A percentile compares a stretch with the other conserved stretches of the same genome.
Evolutionary conservation across 2,888 invertebrate genomes (phyloP).

Genomic region (Laothoe populi): DNA sequence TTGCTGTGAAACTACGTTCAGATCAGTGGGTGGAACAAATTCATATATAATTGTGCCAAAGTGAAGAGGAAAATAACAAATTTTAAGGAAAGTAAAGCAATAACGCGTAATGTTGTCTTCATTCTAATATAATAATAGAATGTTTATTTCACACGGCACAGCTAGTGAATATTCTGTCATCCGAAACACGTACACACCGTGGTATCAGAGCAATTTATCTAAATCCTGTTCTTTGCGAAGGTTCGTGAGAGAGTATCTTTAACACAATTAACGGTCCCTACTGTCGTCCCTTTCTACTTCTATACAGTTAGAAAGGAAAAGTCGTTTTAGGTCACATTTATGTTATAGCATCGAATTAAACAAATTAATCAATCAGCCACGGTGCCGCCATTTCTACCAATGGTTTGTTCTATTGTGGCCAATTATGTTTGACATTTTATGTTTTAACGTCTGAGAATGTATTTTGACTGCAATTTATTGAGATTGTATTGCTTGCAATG

Average conservation of each 20-base stretch:
- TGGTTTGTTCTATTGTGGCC: constrained; percentile 41
- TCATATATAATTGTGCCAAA: constrained; percentile 33
- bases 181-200: constrained; percentile 36
- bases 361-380: constrained; percentile 59
- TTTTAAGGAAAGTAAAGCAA: constrained; percentile 38
- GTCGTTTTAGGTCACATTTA: constrained; percentile 41
- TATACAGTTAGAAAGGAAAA: constrained; percentile 26
- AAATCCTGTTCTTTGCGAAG: constrained; percentile 51
- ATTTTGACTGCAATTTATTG: constrained; percentile 22
- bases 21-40: constrained; percentile 36
- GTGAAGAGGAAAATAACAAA: constrained; percentile 36
- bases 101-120: constrained; percentile 32
- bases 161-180: constrained; percentile 32
- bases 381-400: constrained; percentile 50
- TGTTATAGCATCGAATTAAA: constrained; percentile 51
- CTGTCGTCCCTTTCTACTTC: constrained; percentile 37
- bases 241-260: constrained; percentile 55
- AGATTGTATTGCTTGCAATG: constrained; percentile 18
- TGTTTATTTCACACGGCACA: constrained; percentile 25
- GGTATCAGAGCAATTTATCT: constrained; percentile 63
- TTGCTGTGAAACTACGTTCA: constrained; percentile 26
- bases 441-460: constrained; percentile 26
- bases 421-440: constrained; percentile 42
- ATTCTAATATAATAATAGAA: constrained; percentile 10
- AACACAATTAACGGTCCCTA: constrained; percentile 48